Base-by-base conservation (phyloP, 2,888 invertebrate genomes). In the Drosophila nr. medialis region DNA sequence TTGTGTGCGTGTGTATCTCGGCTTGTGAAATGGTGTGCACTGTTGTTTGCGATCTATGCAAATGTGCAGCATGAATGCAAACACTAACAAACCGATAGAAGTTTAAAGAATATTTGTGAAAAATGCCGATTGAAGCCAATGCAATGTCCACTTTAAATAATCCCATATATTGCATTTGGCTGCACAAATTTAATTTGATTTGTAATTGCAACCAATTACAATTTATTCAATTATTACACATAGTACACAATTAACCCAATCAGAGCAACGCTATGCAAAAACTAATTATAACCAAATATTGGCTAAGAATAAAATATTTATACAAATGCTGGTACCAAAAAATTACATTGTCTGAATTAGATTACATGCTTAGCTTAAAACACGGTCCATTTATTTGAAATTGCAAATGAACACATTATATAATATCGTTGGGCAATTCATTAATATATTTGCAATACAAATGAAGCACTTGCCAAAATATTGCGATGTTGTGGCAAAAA, bases 61-160 rank as follows among this genome's bases (percentile, higher is more conserved):
- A 81, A 85, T 82, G 54, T 53, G 48, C 48, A 64, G 54, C 49
- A 68, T 36, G 40, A 83, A 66, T 49, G 59, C 65, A 61, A 27
- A 61, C 34, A 61, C 24, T 27, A 51, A 36, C 34, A 56, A 69
- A 62, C 27, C 49, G 30, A 29, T 32, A 40, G 4, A 49, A 70
- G n/a, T 53, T 34, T 21, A 40, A n/a, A 32, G 18, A 40, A 69
- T 68, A 51, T 69, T 27, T 36, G 34, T 21, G 62, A 36, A 55
- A 49, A 67, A 40, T 40, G 48, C 49, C 38, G 27, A 30, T 30
- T 5, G 6, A 11, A 66, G 13, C 13, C 32, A 21, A 24, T 21
- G 34, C 21, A 27, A 49, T 21, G 0, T 29, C 13, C 4, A 13
- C 7, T 5, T 10, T 36, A 13, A 8, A 30, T 11, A 7, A 51